phyloP scores from a whole-genome alignment of 2,113 vertebrate genomes.

The Damaliscus lunatus region DNA sequence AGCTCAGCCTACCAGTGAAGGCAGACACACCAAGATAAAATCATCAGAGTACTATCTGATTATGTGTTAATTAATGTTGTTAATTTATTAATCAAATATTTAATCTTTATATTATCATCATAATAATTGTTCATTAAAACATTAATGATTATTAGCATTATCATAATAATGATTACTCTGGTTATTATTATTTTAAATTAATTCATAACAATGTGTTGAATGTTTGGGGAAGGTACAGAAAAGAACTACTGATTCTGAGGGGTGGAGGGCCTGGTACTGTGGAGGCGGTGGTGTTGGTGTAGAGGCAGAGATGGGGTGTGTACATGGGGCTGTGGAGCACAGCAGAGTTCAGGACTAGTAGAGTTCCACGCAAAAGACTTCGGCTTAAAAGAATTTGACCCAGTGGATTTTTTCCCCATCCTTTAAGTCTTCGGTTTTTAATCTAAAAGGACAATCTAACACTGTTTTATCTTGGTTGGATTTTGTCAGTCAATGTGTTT shows the following conservation, averaged over 20 bases:
- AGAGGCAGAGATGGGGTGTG: accelerated
- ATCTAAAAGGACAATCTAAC: background rate
- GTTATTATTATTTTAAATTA: background rate
- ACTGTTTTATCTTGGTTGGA: background rate
- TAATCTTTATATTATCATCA: background rate
- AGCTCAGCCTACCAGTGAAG: background rate
- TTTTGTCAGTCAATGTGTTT: background rate
- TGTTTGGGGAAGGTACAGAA: background rate
- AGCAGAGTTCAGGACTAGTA: background rate
- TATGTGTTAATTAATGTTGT: background rate
- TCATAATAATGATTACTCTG: background rate
- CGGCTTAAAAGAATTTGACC: background rate
- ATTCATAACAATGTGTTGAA: background rate
- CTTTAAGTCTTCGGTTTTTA: background rate
- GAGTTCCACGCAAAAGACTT: background rate
- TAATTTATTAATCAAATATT: background rate
- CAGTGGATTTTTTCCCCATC: background rate
- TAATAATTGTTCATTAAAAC: background rate
- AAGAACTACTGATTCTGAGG: background rate
- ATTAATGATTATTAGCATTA: background rate
- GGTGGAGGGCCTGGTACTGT: background rate
- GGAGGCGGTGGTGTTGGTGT: background rate
- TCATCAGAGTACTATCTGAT: background rate
- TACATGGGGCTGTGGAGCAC: accelerated
- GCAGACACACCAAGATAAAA: background rate